phyloP scores from a whole-genome alignment of 1,140 invertebrate genomes.

The Cardiocondyla obscurior region DNA sequence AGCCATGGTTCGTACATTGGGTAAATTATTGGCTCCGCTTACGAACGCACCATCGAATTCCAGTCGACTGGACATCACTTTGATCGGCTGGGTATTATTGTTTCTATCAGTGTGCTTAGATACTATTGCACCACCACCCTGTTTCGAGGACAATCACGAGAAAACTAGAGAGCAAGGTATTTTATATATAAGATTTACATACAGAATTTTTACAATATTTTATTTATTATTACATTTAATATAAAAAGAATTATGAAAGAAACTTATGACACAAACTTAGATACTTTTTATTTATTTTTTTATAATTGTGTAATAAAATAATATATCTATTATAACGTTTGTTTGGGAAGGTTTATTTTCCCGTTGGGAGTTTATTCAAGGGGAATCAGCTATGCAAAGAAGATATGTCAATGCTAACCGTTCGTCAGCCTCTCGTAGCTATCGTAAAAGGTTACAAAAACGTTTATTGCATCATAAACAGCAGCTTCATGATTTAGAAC shows the following conservation, averaged over 20 bases:
- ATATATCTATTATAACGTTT: not conserved
- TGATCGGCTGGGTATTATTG: constrained; percentile 91
- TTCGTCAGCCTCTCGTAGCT: constrained; percentile 83
- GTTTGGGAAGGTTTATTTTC: constrained; percentile 80
- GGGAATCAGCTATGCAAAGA: constrained; percentile 87
- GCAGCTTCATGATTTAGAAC: constrained; percentile 89
- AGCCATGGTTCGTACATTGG: constrained; percentile 86
- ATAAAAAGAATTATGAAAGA: not conserved
- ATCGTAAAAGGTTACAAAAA: constrained; percentile 89
- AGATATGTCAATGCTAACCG: constrained; percentile 83
- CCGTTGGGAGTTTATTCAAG: constrained; percentile 93
- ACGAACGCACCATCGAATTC: constrained; percentile 76
- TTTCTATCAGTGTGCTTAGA: constrained; percentile 91
- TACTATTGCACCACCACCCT: constrained; percentile 77
- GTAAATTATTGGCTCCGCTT: constrained; percentile 85
- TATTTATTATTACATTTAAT: not conserved
- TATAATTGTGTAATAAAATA: not conserved
- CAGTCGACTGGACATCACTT: constrained; percentile 81
- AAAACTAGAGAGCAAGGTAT: constrained; percentile 82
- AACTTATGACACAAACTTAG: not conserved
- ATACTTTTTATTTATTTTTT: not conserved
- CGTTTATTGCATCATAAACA: constrained; percentile 89
- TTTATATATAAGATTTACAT: not conserved
- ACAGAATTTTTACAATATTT: not conserved
- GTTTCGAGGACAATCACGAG: constrained; percentile 77